These are phyloP conservation scores for Polyommatus iphigenia DNA, from an alignment of 2,888 invertebrate genomes.

Conservation along the genomic window DNA sequence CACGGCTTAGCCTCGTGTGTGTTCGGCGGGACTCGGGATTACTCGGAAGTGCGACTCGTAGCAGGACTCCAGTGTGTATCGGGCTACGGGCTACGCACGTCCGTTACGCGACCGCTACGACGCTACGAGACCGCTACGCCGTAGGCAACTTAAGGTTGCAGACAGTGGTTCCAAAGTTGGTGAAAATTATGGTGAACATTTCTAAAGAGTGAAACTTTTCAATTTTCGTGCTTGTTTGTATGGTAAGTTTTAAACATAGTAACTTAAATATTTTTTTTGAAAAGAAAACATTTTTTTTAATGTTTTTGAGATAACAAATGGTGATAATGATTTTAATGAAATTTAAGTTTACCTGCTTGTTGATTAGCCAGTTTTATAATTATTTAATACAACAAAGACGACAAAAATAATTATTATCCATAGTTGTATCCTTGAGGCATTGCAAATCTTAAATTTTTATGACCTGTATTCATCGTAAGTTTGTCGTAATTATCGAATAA, in stretches of 20 bases:
- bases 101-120: slow-evolving; percentile 39
- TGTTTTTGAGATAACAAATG: no score
- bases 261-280: not conserved
- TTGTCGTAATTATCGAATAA: not conserved
- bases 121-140: slow-evolving; percentile 46
- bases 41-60: slow-evolving; percentile 61
- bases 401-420: not conserved
- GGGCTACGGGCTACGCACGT: slow-evolving; percentile 66
- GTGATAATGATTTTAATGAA: not conserved
- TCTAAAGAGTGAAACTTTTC: slow-evolving; percentile 47
- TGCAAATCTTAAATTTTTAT: not conserved
- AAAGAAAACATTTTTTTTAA: no score
- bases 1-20: slow-evolving; percentile 67
- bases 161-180: slow-evolving; percentile 42
- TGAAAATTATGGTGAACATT: slow-evolving; percentile 49
- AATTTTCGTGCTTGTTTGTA: slow-evolving; percentile 54
- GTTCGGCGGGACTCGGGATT: slow-evolving; percentile 61
- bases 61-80: slow-evolving; percentile 65
- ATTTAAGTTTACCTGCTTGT: not conserved
- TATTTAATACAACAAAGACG: not conserved
- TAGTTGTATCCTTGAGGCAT: not conserved
- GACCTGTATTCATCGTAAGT: not conserved
- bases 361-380: not conserved
- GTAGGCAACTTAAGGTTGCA: slow-evolving; percentile 52
- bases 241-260: slow-evolving; percentile 55